A percentile compares a stretch with the other conserved stretches of the same genome.
phyloP scores from a whole-genome alignment of 2,888 invertebrate genomes.

The Disparrhopalites patrizii region DNA sequence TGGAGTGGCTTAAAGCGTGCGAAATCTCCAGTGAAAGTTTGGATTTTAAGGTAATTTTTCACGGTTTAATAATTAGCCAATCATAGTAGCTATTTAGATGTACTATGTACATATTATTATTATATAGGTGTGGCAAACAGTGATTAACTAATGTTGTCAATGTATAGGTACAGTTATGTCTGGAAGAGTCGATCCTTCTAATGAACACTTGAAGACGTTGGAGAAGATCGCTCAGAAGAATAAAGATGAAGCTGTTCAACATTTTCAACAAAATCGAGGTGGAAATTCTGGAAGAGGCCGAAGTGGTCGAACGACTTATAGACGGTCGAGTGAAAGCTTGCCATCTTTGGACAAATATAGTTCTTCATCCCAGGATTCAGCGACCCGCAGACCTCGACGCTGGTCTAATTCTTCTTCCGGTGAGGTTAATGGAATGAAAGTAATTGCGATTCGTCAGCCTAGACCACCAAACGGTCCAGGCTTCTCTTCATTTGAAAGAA shows the following conservation, averaged over 20 bases:
- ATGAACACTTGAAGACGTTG: neutral
- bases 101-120: neutral
- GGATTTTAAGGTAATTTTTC: conserved; percentile 10
- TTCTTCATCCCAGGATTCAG: neutral
- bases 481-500: neutral
- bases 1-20: conserved; percentile 11
- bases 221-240: conserved; percentile 1
- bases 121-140: neutral
- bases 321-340: neutral
- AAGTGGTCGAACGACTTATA: neutral
- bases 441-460: conserved; percentile 5
- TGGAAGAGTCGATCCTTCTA: conserved; percentile 5
- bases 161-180: neutral
- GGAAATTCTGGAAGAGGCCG: neutral
- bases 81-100: neutral
- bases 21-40: conserved; percentile 2
- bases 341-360: neutral
- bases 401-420: neutral
- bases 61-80: too few species aligned
- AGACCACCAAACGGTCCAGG: conserved; percentile 6
- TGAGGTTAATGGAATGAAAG: neutral
- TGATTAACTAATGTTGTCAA: neutral
- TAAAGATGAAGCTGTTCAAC: neutral
- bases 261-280: neutral
- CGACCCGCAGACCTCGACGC: conserved; percentile 6